A percentile compares a stretch with the other conserved stretches of the same genome.
Conservation (phyloP, 2,888 invertebrate species). For the Zootermopsis nevadensis region DNA sequence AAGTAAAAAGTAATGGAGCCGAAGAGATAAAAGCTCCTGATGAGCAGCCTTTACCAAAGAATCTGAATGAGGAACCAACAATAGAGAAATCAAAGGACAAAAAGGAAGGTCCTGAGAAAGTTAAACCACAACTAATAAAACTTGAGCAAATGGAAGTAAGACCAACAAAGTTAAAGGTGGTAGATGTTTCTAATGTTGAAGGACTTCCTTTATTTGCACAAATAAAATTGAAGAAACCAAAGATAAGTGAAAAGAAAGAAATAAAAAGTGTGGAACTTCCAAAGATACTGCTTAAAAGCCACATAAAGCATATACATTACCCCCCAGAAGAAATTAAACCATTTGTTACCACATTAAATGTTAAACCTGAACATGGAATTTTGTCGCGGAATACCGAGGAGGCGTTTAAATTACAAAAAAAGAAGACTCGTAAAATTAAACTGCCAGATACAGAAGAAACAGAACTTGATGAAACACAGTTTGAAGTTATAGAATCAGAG, state of each 20-base stretch:
- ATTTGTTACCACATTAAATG: constrained; percentile 58
- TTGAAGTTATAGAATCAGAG: constrained; percentile 42
- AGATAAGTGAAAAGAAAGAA: constrained; percentile 66
- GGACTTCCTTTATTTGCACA: constrained; percentile 71
- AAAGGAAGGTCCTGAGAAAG: constrained; percentile 51
- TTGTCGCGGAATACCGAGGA: constrained; percentile 58
- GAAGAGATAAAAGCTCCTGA: constrained; percentile 34
- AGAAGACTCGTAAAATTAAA: constrained; percentile 57
- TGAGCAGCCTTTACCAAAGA: constrained; percentile 43
- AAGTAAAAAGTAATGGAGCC: constrained; percentile 21
- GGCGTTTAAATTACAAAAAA: constrained; percentile 57
- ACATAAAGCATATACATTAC: constrained; percentile 70
- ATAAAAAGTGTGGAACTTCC: constrained; percentile 66
- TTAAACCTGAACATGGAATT: constrained; percentile 57
- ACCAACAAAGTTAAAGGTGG: constrained; percentile 71
- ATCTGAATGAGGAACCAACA: constrained; percentile 46
- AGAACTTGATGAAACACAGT: constrained; percentile 59
- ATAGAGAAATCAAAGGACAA: constrained; percentile 57
- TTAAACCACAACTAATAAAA: constrained; percentile 65
- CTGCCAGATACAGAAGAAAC: constrained; percentile 63
- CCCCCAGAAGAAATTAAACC: constrained; percentile 61
- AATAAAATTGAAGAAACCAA: constrained; percentile 74
- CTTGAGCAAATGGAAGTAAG: constrained; percentile 72
- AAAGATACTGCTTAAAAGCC: constrained; percentile 77
- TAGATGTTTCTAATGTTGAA: constrained; percentile 65